These are phyloP conservation scores for Valencia hispanica DNA, from an alignment of 2,797 vertebrate genomes.

Conservation along the genomic window DNA sequence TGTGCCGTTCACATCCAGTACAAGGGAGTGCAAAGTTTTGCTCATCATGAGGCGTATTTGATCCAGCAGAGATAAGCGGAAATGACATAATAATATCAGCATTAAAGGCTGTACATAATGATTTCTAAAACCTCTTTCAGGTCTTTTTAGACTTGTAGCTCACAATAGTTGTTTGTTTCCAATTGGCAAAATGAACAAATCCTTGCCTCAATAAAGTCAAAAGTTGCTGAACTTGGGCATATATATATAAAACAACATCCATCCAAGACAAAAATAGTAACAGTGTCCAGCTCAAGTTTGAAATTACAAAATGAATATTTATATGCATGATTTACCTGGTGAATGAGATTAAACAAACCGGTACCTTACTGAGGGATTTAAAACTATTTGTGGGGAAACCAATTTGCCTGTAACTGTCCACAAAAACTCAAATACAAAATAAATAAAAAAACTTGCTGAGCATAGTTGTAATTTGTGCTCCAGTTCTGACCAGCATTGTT, in stretches of 20 bases:
- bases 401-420: background rate
- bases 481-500: background rate
- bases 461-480: background rate
- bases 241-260: background rate
- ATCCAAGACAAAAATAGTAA: background rate
- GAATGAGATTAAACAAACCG: background rate
- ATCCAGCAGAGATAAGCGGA: conserved; percentile 18
- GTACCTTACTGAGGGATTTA: background rate
- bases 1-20: conserved; percentile 31
- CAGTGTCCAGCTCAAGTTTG: background rate
- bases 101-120: background rate
- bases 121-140: background rate
- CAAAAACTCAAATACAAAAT: background rate
- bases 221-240: background rate
- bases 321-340: background rate
- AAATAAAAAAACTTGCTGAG: background rate
- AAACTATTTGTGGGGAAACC: background rate
- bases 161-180: background rate
- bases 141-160: background rate
- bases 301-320: background rate
- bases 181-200: background rate
- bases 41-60: conserved; percentile 15
- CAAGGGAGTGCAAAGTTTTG: conserved; percentile 32
- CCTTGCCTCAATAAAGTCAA: background rate
- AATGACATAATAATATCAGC: conserved; percentile 26